A percentile compares a stretch with the other conserved stretches of the same genome.
Evolutionary conservation across 2,113 vertebrate species (phyloP).

Genomic region (Stegastes partitus): DNA sequence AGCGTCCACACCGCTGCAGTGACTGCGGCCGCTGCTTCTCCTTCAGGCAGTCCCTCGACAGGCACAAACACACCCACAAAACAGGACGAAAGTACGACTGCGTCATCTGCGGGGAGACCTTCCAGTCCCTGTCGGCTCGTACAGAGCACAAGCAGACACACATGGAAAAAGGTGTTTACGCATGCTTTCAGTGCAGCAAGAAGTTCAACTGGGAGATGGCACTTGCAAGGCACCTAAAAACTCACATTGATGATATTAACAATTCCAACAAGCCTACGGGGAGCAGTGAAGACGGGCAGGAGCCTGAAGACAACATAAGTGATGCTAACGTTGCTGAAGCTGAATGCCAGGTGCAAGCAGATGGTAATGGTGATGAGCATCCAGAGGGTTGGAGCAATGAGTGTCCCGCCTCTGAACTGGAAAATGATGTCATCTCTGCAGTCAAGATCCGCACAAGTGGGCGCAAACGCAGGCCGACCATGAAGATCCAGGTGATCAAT

Average conservation of each 20-base stretch:
- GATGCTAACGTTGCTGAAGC: not conserved
- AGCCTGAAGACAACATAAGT: not conserved
- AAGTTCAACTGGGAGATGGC: conserved; percentile 63
- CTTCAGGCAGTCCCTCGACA: conserved; percentile 78
- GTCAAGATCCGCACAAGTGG: conserved; percentile 72
- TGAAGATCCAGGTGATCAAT: conserved; percentile 77
- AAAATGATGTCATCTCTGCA: not conserved
- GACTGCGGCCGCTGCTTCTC: conserved; percentile 79
- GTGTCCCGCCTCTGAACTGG: not conserved
- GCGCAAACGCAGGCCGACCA: conserved; percentile 74
- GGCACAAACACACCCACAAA: conserved; percentile 73
- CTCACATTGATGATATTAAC: conserved; percentile 57
- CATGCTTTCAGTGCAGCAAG: conserved; percentile 43
- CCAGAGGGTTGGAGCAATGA: not conserved
- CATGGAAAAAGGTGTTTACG: conserved; percentile 24
- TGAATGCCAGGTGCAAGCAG: not conserved
- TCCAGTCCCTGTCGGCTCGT: conserved; percentile 46
- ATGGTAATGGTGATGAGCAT: not conserved
- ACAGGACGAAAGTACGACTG: conserved; percentile 46
- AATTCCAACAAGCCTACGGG: not conserved
- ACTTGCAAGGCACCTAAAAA: conserved; percentile 66
- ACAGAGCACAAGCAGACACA: conserved; percentile 65
- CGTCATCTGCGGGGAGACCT: conserved; percentile 50
- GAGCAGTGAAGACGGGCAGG: not conserved
- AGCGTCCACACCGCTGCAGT: conserved; percentile 78